Percentiles rank a stretch among this genome's conserved stretches.
Conservation (phyloP, 2,888 invertebrate genomes). For the Coleophora deauratella region DNA sequence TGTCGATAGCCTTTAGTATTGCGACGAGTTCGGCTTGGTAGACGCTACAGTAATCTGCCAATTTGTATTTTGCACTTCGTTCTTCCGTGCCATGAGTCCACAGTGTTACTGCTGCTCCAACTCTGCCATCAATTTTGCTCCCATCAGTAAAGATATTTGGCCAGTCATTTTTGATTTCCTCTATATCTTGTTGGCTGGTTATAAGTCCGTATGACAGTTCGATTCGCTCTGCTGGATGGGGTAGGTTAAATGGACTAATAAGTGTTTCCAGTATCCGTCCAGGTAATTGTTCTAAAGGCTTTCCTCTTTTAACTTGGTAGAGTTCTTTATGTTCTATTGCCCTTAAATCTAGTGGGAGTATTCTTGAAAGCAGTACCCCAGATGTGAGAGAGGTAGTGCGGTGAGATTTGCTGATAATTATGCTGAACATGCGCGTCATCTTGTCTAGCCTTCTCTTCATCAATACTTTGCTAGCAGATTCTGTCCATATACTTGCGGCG, state of each 20-base stretch:
- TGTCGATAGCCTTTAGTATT: background rate
- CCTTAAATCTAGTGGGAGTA: constrained; percentile 17
- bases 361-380: constrained; percentile 12
- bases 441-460: constrained; percentile 1
- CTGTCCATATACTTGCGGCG: background rate
- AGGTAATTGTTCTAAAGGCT: background rate
- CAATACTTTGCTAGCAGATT: background rate
- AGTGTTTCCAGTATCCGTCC: background rate
- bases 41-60: background rate
- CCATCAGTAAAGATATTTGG: background rate
- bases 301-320: background rate
- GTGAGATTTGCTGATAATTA: constrained; percentile 4
- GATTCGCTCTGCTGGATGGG: background rate
- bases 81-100: background rate
- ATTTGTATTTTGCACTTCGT: background rate
- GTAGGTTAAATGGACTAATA: background rate
- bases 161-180: background rate
- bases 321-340: constrained; percentile 11
- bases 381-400: constrained; percentile 14
- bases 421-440: constrained; percentile 2
- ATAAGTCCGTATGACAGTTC: background rate
- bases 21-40: background rate
- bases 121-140: background rate
- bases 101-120: background rate
- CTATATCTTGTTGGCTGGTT: background rate